These are phyloP conservation scores for Plodia interpunctella DNA, from an alignment of 1,140 invertebrate genomes.

Conservation along the genomic window DNA sequence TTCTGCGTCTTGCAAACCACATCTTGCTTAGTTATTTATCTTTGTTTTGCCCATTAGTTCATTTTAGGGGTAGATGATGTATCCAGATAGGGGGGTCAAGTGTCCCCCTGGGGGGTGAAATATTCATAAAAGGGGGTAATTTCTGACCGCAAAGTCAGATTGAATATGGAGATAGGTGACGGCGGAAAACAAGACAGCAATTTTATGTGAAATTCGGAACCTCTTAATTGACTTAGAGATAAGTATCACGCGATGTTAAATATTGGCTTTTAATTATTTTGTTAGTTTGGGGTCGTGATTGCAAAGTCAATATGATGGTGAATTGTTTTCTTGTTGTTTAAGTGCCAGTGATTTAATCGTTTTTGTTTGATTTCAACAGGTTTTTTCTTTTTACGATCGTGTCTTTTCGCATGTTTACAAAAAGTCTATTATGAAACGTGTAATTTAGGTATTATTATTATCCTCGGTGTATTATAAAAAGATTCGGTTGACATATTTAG, in stretches of 20 bases:
- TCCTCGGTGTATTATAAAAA: no score
- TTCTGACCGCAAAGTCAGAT: slow-evolving; percentile 70
- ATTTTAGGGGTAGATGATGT: slow-evolving; percentile 73
- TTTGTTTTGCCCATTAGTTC: slow-evolving; percentile 64
- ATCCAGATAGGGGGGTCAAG: slow-evolving; percentile 71
- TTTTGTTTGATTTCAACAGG: no score
- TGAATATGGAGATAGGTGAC: slow-evolving; percentile 56
- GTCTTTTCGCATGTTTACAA: no score
- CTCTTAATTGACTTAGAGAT: slow-evolving; percentile 71
- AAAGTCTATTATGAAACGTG: no score
- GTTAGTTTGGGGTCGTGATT: slow-evolving; percentile 23
- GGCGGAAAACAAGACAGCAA: slow-evolving; percentile 69
- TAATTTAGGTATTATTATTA: no score
- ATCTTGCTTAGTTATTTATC: slow-evolving; percentile 32
- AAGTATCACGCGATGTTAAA: slow-evolving; percentile 47
- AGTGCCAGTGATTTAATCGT: not conserved
- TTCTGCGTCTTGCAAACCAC: no score
- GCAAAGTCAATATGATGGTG: slow-evolving; percentile 15
- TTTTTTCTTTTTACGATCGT: no score
- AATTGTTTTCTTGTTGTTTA: slow-evolving; percentile 8
- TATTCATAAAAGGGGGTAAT: slow-evolving; percentile 71
- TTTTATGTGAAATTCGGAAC: slow-evolving; percentile 65
- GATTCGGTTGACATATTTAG: no score
- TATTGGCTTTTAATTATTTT: slow-evolving; percentile 64
- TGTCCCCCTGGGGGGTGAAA: slow-evolving; percentile 70